These are phyloP conservation scores for Aphrocallistes beatrix DNA, from an alignment of 37 sponge, comb jelly and placozoan genomes.

Conservation along the genomic window DNA sequence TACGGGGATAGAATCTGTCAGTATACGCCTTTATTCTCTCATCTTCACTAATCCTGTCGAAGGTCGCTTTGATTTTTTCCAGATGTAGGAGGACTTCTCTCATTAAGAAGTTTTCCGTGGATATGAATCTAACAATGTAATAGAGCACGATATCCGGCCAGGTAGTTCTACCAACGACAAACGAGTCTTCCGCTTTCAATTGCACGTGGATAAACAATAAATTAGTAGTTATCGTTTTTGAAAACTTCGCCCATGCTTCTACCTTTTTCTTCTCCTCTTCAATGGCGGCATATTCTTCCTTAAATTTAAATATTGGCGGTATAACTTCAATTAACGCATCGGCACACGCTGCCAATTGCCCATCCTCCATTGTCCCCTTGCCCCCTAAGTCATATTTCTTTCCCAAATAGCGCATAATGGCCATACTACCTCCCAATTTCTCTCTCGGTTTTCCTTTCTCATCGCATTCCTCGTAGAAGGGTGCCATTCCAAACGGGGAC, in stretches of 20 bases:
- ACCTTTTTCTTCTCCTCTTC: not conserved
- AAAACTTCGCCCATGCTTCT: not conserved
- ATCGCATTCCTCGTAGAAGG: not conserved
- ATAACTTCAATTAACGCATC: not conserved
- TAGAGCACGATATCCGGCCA: not conserved
- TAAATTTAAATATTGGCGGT: not conserved
- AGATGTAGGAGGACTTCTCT: not conserved
- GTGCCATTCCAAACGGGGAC: not conserved
- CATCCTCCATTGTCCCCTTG: not conserved
- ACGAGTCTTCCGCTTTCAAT: not conserved
- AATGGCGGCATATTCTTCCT: not conserved
- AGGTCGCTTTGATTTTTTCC: not conserved
- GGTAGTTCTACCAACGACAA: too few species aligned
- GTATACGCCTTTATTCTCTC: not conserved
- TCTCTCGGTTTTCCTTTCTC: too few species aligned
- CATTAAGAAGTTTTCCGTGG: not conserved
- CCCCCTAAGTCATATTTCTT: not conserved
- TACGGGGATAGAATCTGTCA: too few species aligned
- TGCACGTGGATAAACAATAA: not conserved
- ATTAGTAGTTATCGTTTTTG: not conserved
- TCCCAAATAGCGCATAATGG: not conserved
- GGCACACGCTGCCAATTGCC: not conserved
- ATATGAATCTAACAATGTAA: not conserved
- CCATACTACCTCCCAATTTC: not conserved
- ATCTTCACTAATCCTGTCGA: not conserved